Conservation (phyloP, 1,140 invertebrate species). For the Thrips palmi region DNA sequence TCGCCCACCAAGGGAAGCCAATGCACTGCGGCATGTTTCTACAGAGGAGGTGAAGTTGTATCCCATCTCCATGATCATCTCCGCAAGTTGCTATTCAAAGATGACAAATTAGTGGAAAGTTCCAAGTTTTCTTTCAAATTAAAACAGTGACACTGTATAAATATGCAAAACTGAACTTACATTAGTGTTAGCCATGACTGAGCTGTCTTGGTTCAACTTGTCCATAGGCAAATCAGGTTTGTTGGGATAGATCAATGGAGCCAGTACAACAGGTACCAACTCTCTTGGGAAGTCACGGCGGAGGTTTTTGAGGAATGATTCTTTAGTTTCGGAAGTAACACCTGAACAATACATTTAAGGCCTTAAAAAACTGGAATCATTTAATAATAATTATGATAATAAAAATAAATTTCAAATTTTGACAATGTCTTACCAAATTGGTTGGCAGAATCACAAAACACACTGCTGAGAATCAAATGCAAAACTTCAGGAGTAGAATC, state of each 20-base stretch:
- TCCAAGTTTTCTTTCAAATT: not conserved
- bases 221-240: slow-evolving; percentile 50
- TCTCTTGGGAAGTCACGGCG: slow-evolving; percentile 73
- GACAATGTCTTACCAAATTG: slow-evolving; percentile 23
- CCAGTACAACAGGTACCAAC: slow-evolving; percentile 68
- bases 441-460: slow-evolving; percentile 21
- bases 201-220: slow-evolving; percentile 26
- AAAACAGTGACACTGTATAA: slow-evolving; percentile 4
- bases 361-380: slow-evolving; percentile 1
- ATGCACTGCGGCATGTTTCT: slow-evolving; percentile 73
- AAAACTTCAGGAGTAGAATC: slow-evolving; percentile 75
- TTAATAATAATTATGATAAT: slow-evolving; percentile 2
- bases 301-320: slow-evolving; percentile 61
- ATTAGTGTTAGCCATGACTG: slow-evolving; percentile 38
- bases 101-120: slow-evolving; percentile 12
- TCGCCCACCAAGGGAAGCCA: slow-evolving; percentile 51
- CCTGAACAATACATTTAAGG: slow-evolving; percentile 26
- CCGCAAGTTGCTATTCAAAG: slow-evolving; percentile 54
- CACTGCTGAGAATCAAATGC: slow-evolving; percentile 47
- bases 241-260: slow-evolving; percentile 67
- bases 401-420: not conserved
- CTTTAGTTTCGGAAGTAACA: slow-evolving; percentile 46
- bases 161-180: slow-evolving; percentile 22
- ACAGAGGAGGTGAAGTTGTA: slow-evolving; percentile 69
- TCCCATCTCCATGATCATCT: slow-evolving; percentile 77